These are phyloP conservation scores for Apoda limacodes DNA, from an alignment of 2,888 invertebrate species.

Conservation along the genomic window DNA sequence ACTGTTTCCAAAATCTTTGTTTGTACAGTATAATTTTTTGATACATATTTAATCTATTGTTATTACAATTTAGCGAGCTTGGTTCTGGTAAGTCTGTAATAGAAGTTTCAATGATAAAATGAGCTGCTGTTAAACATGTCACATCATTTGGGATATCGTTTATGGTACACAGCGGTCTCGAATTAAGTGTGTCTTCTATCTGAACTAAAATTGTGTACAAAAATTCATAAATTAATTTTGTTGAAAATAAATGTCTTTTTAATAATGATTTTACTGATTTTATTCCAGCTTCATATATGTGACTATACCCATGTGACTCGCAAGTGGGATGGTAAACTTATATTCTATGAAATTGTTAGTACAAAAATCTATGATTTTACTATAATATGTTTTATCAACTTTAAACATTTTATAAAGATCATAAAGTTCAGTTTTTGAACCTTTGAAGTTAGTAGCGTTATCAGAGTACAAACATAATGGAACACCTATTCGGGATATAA, in stretches of 20 bases:
- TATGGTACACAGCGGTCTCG: neutral
- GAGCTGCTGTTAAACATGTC: conserved; percentile 8
- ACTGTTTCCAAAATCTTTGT: conserved; percentile 5
- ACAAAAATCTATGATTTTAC: neutral
- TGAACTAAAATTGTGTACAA: neutral
- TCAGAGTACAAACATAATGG: neutral
- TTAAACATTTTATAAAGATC: neutral
- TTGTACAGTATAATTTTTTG: conserved; percentile 1
- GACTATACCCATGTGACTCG: neutral
- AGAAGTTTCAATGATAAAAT: conserved; percentile 7
- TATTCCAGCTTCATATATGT: neutral
- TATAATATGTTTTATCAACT: neutral
- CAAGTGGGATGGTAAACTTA: neutral
- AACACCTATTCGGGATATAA: no score
- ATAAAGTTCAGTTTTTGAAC: neutral
- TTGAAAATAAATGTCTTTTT: neutral
- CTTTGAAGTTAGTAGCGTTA: neutral
- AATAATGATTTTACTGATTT: neutral
- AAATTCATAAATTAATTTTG: neutral
- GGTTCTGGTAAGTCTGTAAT: conserved; percentile 9
- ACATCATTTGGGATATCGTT: neutral
- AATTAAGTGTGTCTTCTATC: neutral
- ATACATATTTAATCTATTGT: neutral
- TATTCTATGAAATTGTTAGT: neutral
- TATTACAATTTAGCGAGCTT: conserved; percentile 1